Evolutionary conservation across 2,113 vertebrate genomes (phyloP), one percentile per base, ranked within the genome.

Genomic region (Anas platyrhynchos): DNA sequence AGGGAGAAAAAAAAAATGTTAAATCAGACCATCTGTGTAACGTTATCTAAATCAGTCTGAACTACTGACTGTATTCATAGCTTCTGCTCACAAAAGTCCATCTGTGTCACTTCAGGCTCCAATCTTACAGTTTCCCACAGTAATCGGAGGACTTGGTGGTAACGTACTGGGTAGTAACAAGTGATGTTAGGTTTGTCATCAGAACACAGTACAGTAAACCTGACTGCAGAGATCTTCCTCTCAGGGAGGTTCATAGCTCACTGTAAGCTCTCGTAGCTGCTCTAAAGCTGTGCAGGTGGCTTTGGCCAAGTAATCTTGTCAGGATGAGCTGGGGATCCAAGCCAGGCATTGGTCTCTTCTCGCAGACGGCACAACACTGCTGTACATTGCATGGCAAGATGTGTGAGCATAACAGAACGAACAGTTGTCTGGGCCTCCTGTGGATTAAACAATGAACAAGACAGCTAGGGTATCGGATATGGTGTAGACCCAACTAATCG

Each of bases 91-190:
- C 44, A 68, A 22, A 52, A 62, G 7, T 17, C 7, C 13, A 11
- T 3, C 0, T 20, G 1, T 76, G 27, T 29, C 3, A 1, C 44
- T 78, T 81, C 32, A 46, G 41, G 62, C 65, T 17, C 66, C 78
- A 8, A n/a, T 25, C 50, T 41, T 74, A 7, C 0, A 36, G 23
- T 23, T 8, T 79, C 32, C 23, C 11, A 0, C 0, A 25, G 52
- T 22, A n/a, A 21, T 29, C 8, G 4, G 26, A 80, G 65, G 21
- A 31, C 13, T 16, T 25, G 13, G 32, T 74, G 41, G 54, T 88
- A 83, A 17, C n/a, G 16, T 71, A 2, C 2, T 48, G 22, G 2
- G 1, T 44, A 62, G 55, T 66, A 92, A 36, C 32, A 68, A 54
- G 11, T 46, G 65, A 34, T 2, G 2, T 17, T 38, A 11, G 18